Base-by-base conservation (phyloP, 1,140 invertebrate genomes). In the Oncopeltus fasciatus region DNA sequence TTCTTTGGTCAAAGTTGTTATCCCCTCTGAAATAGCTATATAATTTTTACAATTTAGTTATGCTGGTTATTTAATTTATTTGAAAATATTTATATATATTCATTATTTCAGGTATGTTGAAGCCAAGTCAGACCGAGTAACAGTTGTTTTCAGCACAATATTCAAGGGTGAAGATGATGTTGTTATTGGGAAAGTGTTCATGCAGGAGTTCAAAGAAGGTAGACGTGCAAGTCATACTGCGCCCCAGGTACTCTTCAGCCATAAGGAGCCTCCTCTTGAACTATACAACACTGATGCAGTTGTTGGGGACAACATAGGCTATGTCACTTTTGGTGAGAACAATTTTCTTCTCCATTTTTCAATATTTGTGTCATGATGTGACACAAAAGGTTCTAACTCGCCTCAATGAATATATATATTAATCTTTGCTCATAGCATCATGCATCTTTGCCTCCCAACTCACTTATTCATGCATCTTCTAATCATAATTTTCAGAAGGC, bases 91-190 rank as follows among this genome's bases (percentile, higher is more conserved):
- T n/a, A n/a, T n/a, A n/a, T n/a, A n/a, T n/a, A n/a, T n/a, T n/a
- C n/a, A n/a, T 33, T 64, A 59, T 72, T 74, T 64, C 71, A 95
- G 94, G 80, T 98, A 98, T 75, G 91, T 99, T 53, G 93, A 98
- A 77, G 95, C 96, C 29, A 95, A 97, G 77, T 83, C 90, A 67
- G 96, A 99, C 78, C 81, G 96, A 72, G 96, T 99, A 31, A 99
- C 96, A 9, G 96, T 99, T 56, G 95, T 99, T 60, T 99, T 99
- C 76, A 97, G 92, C 67, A 99, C 96, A 66, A 86, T 98, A 70
- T 99, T 99, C 74, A 92, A 94, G 72, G 95, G 98, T 74, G 92
- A 96, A 74, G 93, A 97, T 75, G 97, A 99, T 76, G 87, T 99
- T 70, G 85, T 99, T 27, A 92, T 99, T 72, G 95, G 96, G 20